Evolutionary conservation across 1,140 invertebrate genomes (phyloP), one percentile per base, ranked within the genome.

Genomic region (Cydia splendana): DNA sequence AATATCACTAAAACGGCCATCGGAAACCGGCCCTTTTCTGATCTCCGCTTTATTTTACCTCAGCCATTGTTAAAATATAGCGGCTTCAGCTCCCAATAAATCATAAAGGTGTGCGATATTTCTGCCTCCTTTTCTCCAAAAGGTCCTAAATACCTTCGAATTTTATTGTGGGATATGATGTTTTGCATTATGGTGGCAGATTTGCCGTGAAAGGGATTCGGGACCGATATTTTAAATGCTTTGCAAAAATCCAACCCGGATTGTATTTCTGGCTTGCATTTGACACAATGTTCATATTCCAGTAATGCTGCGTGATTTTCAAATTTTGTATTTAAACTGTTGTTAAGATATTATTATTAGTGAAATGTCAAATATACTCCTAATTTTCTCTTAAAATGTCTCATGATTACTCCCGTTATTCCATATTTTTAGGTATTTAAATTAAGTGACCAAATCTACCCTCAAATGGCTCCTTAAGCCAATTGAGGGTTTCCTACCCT

Each of bases 31-130:
- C 15, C 20, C 10, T 9, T 24, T 12, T 24, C 57, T 62, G 57
- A 62, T 62, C 57, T 62, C 20, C 57, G 57, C 57, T 24, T 62
- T 62, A 62, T 62, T 62, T 62, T 62, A 62, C 20, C 57, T 62
- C 57, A 1, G 57, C 57, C 24, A 62, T 62, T 62, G 57, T 62
- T 62, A 62, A 62, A 62, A 62, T 62, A 62, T 24, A 20, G 53
- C 53, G n/a, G 57, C 57, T 24, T 62, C 57, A 20, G 57, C 57
- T 20, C 57, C 20, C 57, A 62, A 62, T 62, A 62, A 62, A 62
- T 62, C 57, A 62, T 24, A 62, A 62, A 62, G 57, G 57, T 62
- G 57, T 24, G 57, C 53, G 15, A 57, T 42, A 10, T 48, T 48
- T 48, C 12, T 48, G 2, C 20, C 57, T 24, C 10, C 12, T 9